phyloP scores from a whole-genome alignment of 2,888 invertebrate genomes.

The Shargacucullia verbasci region DNA sequence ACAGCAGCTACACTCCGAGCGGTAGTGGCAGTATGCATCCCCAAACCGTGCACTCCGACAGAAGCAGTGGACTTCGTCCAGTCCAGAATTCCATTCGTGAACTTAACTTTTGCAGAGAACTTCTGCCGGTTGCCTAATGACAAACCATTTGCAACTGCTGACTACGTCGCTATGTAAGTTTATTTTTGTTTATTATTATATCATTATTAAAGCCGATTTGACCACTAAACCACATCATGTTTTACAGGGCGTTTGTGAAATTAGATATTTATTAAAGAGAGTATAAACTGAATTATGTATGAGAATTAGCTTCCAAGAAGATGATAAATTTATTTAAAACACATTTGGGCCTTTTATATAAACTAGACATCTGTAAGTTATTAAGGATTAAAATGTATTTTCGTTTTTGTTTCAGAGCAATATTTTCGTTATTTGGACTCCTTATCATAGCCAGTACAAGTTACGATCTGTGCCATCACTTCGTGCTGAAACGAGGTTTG shows the following conservation, averaged over 20 bases:
- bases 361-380: too few species aligned
- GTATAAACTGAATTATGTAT: too few species aligned
- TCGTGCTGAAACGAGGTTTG: slow-evolving; percentile 64
- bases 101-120: slow-evolving; percentile 64
- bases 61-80: slow-evolving; percentile 64
- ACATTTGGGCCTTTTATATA: too few species aligned
- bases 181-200: not conserved
- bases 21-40: slow-evolving; percentile 67
- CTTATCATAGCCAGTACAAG: slow-evolving; percentile 64
- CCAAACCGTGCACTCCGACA: slow-evolving; percentile 65
- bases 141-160: slow-evolving; percentile 69
- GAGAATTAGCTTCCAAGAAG: too few species aligned
- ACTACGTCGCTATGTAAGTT: slow-evolving; percentile 74
- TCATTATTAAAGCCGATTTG: too few species aligned
- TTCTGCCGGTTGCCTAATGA: slow-evolving; percentile 75
- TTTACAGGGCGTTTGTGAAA: too few species aligned
- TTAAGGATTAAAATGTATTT: not conserved
- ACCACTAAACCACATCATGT: too few species aligned
- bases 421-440: slow-evolving; percentile 66
- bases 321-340: too few species aligned
- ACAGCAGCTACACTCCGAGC: slow-evolving; percentile 30
- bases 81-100: slow-evolving; percentile 46
- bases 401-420: slow-evolving; percentile 60
- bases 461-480: slow-evolving; percentile 66
- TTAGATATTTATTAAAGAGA: too few species aligned